Conservation (phyloP, 2,888 invertebrate genomes). For the Apotomis betuletana region DNA sequence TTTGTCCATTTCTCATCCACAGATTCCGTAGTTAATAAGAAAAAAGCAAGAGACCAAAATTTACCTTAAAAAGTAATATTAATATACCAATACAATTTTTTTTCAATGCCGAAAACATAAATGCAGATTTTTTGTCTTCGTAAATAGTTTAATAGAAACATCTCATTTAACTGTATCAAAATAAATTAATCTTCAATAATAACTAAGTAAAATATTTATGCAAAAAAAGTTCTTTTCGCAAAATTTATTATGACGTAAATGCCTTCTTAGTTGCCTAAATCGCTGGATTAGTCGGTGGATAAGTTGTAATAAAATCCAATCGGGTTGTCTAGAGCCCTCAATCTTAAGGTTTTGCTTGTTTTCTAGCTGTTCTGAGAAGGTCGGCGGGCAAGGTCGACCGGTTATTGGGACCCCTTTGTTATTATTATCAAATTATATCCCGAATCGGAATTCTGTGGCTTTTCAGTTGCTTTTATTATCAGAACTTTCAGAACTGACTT, state of each 20-base stretch:
- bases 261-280: conserved; percentile 57
- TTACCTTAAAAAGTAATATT: not conserved
- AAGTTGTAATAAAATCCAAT: conserved; percentile 43
- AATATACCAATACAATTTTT: too few relatives aligned
- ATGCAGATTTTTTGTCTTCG: too few relatives aligned
- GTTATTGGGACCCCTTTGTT: conserved; percentile 47
- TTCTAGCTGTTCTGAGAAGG: conserved; percentile 72
- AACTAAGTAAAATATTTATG: too few relatives aligned
- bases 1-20: conserved; percentile 31
- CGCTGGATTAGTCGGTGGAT: conserved; percentile 61
- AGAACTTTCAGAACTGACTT: conserved; percentile 37
- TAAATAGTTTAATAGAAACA: too few relatives aligned
- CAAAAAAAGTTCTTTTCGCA: too few relatives aligned
- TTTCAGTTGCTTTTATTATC: conserved; percentile 36
- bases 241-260: too few relatives aligned
- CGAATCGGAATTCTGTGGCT: conserved; percentile 27
- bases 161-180: too few relatives aligned
- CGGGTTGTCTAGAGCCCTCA: conserved; percentile 55
- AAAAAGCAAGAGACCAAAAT: not conserved
- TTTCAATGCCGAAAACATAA: too few relatives aligned
- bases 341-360: conserved; percentile 64
- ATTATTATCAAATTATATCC: conserved; percentile 38
- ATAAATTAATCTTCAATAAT: too few relatives aligned
- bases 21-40: conserved; percentile 20
- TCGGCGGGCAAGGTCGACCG: conserved; percentile 69